A percentile compares a stretch with the other conserved stretches of the same genome.
phyloP scores from a whole-genome alignment of 2,113 vertebrate genomes.

The Thermophis baileyi region DNA sequence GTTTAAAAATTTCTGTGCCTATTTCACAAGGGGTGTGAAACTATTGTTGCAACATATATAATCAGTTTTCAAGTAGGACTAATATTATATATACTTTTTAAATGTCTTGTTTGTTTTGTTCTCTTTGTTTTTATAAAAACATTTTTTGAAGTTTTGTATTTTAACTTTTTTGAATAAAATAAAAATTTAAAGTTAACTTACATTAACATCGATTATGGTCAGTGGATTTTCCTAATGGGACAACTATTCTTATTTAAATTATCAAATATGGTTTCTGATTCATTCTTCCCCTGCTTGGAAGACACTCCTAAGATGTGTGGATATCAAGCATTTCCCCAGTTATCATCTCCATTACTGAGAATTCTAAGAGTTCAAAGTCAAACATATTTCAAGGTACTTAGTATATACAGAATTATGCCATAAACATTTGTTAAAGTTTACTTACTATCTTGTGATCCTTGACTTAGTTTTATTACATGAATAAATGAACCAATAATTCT shows the following conservation, averaged over 20 bases:
- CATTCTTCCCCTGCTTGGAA: background rate
- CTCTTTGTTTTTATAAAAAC: background rate
- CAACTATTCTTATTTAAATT: background rate
- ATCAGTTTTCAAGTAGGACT: background rate
- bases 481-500: constrained; percentile 66
- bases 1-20: background rate
- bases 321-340: background rate
- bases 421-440: constrained; percentile 3
- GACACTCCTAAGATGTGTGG: background rate
- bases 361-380: background rate
- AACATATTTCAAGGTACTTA: background rate
- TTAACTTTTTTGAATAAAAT: background rate
- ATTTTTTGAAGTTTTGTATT: background rate
- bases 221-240: background rate
- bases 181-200: background rate
- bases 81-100: background rate
- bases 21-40: background rate
- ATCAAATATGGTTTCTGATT: background rate
- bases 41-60: background rate
- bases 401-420: background rate
- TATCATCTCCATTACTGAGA: background rate
- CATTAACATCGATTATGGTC: background rate
- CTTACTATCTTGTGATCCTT: constrained; percentile 42
- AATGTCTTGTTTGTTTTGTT: background rate
- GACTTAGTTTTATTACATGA: constrained; percentile 53